Evolutionary conservation across 2,113 vertebrate species (phyloP), one percentile per base, ranked within the genome.

Genomic region (Arothron firmamentum): DNA sequence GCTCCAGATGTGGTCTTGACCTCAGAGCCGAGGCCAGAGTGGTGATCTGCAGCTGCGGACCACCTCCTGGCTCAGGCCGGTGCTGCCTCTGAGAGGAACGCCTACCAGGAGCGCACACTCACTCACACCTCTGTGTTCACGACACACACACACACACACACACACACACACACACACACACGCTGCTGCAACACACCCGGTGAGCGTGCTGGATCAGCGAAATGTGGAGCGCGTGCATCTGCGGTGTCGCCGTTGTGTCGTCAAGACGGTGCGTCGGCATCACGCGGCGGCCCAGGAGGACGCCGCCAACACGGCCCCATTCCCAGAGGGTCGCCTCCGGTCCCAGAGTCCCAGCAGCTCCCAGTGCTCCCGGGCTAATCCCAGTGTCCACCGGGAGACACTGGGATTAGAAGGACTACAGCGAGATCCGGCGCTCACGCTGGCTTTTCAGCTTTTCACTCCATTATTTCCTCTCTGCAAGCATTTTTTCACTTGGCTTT

Each of bases 301-400:
- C 59, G 78, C 20, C 62, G 69, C 61, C 74, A 77, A 63, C 70
- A 23, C 43, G 0, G 58, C 54, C 53, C 51, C 51, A 60, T 74
- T 74, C 74, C 70, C 67, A 74, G 81, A 84, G 82, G 77, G 83
- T 80, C 83, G 57, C 74, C 85, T 75, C 60, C 42, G 16, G 62
- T 73, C 64, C 63, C 74, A 59, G 54, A 31, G n/a, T 67, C 56
- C 48, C 68, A 23, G n/a, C 65, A 59, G 46, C 59, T 54, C 70
- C 70, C 17, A 62, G 70, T 38, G 75, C 48, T 56, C 62, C 72
- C 41, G 58, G 69, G 62, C 65, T 28, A 28, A 28, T 28, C 25
- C 25, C 25, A 28, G 25, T 7, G 25, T 28, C 6, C 25, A 28
- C 25, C 6, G 25, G 25, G 25, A 28, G 25, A 28, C 25, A 28